These are phyloP conservation scores for Sus cebifrons DNA, from an alignment of 2,797 vertebrate genomes.

Conservation along the genomic window DNA sequence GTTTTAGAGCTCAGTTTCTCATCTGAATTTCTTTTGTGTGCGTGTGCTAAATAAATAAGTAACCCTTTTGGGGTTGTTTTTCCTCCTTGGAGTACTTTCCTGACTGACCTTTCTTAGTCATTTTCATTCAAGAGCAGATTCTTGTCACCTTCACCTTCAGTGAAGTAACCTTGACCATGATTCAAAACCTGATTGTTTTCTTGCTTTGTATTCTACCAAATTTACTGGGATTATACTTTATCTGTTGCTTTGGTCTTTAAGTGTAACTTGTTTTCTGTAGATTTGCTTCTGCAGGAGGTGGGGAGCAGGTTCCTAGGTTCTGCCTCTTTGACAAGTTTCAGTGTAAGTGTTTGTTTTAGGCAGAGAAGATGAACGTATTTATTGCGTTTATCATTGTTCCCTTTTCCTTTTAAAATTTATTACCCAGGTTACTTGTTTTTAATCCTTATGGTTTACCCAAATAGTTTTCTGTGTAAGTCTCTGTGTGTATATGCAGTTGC, in stretches of 20 bases:
- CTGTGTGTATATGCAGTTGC: neutral
- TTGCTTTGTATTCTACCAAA: conserved; percentile 2
- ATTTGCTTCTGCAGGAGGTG: neutral
- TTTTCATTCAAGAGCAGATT: conserved; percentile 45
- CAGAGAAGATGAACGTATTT: neutral
- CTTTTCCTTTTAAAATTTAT: conserved; percentile 13
- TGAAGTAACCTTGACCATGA: neutral
- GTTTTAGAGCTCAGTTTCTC: conserved; percentile 44
- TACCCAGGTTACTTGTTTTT: conserved; percentile 46
- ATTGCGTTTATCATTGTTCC: conserved; percentile 52
- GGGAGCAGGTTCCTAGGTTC: neutral
- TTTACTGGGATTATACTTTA: neutral
- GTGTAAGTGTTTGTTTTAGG: neutral
- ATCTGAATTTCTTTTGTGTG: neutral
- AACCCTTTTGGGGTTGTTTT: conserved; percentile 3
- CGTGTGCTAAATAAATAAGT: neutral
- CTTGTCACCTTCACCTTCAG: neutral
- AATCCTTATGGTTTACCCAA: conserved; percentile 25
- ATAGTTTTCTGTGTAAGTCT: conserved; percentile 12
- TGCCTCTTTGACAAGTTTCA: conserved; percentile 18
- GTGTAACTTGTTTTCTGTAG: conserved; percentile 49
- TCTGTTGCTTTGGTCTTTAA: conserved; percentile 22
- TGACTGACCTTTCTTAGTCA: neutral
- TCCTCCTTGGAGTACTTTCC: neutral
- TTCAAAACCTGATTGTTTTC: conserved; percentile 19